Evolutionary conservation across 2,113 vertebrate genomes (phyloP), one percentile per base, ranked within the genome.

Genomic region (Petroica traversi): DNA sequence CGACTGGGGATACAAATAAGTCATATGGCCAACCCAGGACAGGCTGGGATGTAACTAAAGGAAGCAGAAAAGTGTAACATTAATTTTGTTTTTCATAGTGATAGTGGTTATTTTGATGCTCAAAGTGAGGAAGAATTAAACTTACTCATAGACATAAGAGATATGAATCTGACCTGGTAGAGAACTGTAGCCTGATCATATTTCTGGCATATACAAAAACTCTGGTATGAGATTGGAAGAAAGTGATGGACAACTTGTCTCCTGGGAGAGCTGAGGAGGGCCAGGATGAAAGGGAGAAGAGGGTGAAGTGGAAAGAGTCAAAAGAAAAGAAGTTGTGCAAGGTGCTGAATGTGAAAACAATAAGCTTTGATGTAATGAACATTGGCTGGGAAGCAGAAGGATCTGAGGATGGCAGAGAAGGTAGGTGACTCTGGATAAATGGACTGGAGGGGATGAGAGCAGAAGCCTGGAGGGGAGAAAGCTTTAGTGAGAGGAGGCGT

Each of bases 381-480:
- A 63, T 85, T 82, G 85, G 54, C 81, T 94, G 81, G 77, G 58
- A 89, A 95, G 74, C 49, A 82, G 82, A 58, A 80, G 89, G 85
- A 92, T 94, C 87, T 95, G 93, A 95, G 92, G 81, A 76, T 81
- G 85, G 92, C 84, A 85, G 85, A 82, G 92, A 91, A 88, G 87
- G 41, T 91, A 92, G 91, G 68, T 93, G 87, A 85, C 78, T 95
- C 88, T 93, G 89, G 93, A 92, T 96, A 93, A 97, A 96, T 94
- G 94, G 87, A 77, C 87, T 80, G 85, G 67, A 95, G 95, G 89
- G 93, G 84, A 64, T 58, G 69, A 96, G 93, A 89, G 93, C 94
- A 96, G 81, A 95, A 96, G 94, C 92, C 95, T 71, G 89, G 96
- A 96, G 94, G 93, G 89, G 94, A 95, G 94, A 93, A 91, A 94